phyloP scores from a whole-genome alignment of 1,140 invertebrate species.

The Cardiocondyla obscurior region DNA sequence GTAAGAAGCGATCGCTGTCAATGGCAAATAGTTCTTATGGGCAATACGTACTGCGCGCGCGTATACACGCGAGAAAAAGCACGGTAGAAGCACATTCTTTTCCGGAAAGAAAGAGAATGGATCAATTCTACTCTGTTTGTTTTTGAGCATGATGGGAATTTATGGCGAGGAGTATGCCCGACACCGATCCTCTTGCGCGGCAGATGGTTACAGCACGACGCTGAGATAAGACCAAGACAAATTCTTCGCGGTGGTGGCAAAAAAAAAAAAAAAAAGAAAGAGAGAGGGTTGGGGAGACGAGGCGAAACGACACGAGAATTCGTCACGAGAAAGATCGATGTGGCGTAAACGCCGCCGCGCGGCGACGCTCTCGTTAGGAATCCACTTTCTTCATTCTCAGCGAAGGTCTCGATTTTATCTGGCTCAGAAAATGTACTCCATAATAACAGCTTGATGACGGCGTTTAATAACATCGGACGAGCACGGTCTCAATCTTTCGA shows the following conservation, averaged over 20 bases:
- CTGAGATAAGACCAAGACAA: slow-evolving; percentile 69
- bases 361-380: slow-evolving; percentile 32
- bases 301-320: slow-evolving; percentile 58
- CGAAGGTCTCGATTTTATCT: slow-evolving; percentile 25
- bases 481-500: background rate
- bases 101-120: slow-evolving; percentile 56
- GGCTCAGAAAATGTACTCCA: background rate
- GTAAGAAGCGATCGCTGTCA: slow-evolving; percentile 4
- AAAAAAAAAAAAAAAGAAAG: background rate
- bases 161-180: slow-evolving; percentile 53
- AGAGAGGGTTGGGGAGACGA: slow-evolving; percentile 11
- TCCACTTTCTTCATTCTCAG: slow-evolving; percentile 32
- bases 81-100: slow-evolving; percentile 31
- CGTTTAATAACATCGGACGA: slow-evolving; percentile 21
- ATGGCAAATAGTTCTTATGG: background rate
- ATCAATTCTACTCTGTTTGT: slow-evolving; percentile 72
- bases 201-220: slow-evolving; percentile 59
- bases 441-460: slow-evolving; percentile 14
- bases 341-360: slow-evolving; percentile 47
- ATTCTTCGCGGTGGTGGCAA: slow-evolving; percentile 51
- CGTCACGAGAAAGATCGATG: slow-evolving; percentile 59
- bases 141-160: slow-evolving; percentile 68
- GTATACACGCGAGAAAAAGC: background rate
- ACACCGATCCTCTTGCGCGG: background rate
- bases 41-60: background rate